Evolutionary conservation across 1,140 invertebrate species (phyloP).

Genomic region (Drosophila grimshawi): DNA sequence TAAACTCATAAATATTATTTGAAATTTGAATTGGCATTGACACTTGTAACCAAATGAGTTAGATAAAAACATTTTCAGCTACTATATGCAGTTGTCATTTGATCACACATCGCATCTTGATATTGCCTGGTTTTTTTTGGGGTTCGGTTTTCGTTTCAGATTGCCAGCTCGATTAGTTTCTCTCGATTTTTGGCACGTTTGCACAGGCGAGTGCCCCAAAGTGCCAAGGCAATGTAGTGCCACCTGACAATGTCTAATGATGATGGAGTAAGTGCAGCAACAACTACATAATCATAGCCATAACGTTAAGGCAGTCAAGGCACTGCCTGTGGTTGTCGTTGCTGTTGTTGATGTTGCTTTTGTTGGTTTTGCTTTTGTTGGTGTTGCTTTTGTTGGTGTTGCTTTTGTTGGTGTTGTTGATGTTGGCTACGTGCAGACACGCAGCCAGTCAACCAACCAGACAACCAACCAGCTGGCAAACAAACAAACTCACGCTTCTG

Average conservation of each 20-base stretch:
- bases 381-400: slow-evolving; percentile 35
- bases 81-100: slow-evolving; percentile 37
- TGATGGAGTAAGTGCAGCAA: slow-evolving; percentile 62
- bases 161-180: slow-evolving; percentile 36
- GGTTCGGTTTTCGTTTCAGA: slow-evolving; percentile 27
- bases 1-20: slow-evolving; percentile 7
- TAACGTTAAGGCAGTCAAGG: slow-evolving; percentile 41
- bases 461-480: slow-evolving; percentile 58
- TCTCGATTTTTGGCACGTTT: slow-evolving; percentile 43
- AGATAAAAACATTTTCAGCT: background rate
- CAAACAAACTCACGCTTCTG: slow-evolving; percentile 67
- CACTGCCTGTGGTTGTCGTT: slow-evolving; percentile 19
- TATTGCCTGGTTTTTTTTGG: slow-evolving; percentile 36
- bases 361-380: no score
- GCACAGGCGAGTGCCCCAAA: slow-evolving; percentile 40
- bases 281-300: slow-evolving; percentile 53
- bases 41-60: background rate
- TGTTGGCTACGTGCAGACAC: slow-evolving; percentile 58
- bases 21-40: background rate
- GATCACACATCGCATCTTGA: slow-evolving; percentile 15
- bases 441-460: slow-evolving; percentile 54
- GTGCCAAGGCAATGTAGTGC: slow-evolving; percentile 57
- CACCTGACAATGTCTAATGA: slow-evolving; percentile 72
- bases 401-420: slow-evolving; percentile 35
- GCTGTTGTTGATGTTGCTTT: slow-evolving; percentile 8